Percentiles rank a stretch among this genome's conserved stretches.
Evolutionary conservation across 2,888 invertebrate species (phyloP).

Genomic region (Agrochola litura): DNA sequence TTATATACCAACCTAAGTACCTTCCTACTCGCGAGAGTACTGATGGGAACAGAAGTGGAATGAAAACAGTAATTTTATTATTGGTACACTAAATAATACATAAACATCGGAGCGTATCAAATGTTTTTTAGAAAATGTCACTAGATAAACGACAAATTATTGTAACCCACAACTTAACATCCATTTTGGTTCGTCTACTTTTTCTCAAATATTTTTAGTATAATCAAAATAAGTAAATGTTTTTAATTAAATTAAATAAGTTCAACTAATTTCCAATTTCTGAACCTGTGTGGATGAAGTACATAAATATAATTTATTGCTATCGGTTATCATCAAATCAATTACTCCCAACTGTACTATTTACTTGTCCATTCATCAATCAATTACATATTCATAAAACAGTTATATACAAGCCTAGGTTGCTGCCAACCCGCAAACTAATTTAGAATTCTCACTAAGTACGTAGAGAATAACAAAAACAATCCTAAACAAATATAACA

Average conservation of each 20-base stretch:
- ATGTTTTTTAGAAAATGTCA: background rate
- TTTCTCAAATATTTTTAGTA: background rate
- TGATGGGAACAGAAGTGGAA: constrained; percentile 28
- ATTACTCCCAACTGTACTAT: constrained; percentile 6
- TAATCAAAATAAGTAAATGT: background rate
- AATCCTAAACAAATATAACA: constrained; percentile 65
- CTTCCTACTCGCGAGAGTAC: constrained; percentile 32
- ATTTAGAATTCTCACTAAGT: constrained; percentile 43
- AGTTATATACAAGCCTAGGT: constrained; percentile 7
- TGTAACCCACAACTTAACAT: background rate
- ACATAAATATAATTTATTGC: background rate
- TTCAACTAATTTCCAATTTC: background rate
- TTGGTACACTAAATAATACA: too few relatives aligned
- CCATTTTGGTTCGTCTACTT: background rate
- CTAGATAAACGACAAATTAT: background rate
- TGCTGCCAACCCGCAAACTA: constrained; percentile 31
- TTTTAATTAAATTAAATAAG: background rate
- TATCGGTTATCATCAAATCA: background rate
- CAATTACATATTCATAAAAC: constrained; percentile 46
- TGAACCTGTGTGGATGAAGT: background rate
- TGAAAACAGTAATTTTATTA: background rate
- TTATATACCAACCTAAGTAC: constrained; percentile 12
- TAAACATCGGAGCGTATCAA: background rate
- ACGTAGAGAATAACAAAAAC: constrained; percentile 58
- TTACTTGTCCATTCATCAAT: constrained; percentile 40